These are phyloP conservation scores for Protonibea diacanthus DNA, from an alignment of 2,797 vertebrate genomes.

Conservation along the genomic window DNA sequence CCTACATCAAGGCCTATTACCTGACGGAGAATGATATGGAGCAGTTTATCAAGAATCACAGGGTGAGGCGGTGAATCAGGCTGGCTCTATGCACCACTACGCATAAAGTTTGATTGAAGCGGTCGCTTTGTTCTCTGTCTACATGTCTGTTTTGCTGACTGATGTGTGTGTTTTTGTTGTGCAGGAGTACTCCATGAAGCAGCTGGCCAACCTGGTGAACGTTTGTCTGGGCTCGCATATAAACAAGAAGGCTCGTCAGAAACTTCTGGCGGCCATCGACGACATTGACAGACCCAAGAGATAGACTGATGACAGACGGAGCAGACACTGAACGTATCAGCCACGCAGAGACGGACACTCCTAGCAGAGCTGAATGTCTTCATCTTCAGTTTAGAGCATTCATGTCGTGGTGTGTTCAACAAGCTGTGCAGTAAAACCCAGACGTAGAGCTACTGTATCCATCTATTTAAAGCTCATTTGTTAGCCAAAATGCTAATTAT, in stretches of 20 bases:
- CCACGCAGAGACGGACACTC: constrained; percentile 25
- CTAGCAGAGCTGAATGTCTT: constrained; percentile 56
- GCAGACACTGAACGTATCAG: background rate
- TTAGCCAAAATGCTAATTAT: constrained; percentile 12
- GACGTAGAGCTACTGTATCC: constrained; percentile 14
- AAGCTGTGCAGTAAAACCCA: background rate
- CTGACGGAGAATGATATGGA: constrained; percentile 99
- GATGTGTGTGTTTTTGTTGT: background rate
- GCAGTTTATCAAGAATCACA: constrained; percentile 97
- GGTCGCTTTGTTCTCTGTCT: background rate
- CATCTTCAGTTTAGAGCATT: constrained; percentile 16
- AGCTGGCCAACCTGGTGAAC: constrained; percentile 96
- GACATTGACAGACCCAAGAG: constrained; percentile 97
- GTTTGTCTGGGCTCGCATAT: constrained; percentile 98
- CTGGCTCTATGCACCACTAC: background rate
- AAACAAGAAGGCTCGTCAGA: constrained; percentile 98
- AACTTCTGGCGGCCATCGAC: constrained; percentile 95
- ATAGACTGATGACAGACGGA: constrained; percentile 80
- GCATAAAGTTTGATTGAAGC: background rate
- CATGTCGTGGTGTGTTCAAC: constrained; percentile 18
- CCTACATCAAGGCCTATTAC: constrained; percentile 99
- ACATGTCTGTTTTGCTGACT: background rate
- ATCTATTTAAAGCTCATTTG: background rate
- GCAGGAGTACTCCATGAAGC: constrained; percentile 98
- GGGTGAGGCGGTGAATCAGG: constrained; percentile 79